Evolutionary conservation across 2,113 vertebrate genomes (phyloP), one percentile per base, ranked within the genome.

Genomic region (Erythrocercus mccallii): DNA sequence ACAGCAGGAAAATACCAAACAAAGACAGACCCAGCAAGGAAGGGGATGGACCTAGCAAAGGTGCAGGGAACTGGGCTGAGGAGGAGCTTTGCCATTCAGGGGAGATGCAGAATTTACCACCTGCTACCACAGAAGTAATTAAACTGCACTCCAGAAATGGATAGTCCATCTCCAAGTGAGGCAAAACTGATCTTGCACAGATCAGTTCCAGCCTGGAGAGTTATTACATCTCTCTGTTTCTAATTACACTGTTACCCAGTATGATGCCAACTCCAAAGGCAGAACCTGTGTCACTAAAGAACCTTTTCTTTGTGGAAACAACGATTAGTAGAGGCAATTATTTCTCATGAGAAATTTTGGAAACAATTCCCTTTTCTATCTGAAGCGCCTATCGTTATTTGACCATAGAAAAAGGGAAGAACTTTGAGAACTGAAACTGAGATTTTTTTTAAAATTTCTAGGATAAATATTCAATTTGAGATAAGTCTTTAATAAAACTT

Each of bases 231-330:
- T 93, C 90, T 96, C 82, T 9, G 53, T 93, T 97, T 92, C 85
- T 96, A 96, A 97, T 97, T 96, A 97, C 0, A 4, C 85, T 92
- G 76, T 92, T 93, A 88, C 93, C 82, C 96, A 95, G 92, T 95
- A 24, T 96, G 93, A 90, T 86, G 93, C 92, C 96, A 94, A 88
- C 95, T 95, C 95, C 93, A 97, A 96, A 97, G 96, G 93, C 94
- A 96, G 88, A 96, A 95, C 95, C 86, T 96, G 87, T 87, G 87
- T 77, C 87, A 91, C 66, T 85, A 92, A 94, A 86, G 81, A 89
- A 92, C 79, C 76, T 86, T 96, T 93, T 60, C 68, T 94, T 78
- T 92, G 60, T 84, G 77, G 79, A 71, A 95, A 53, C 38, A 48
- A 81, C 84, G 80, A 97, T 93, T 95, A 95, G 40, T 45, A 53